Evolutionary conservation across 1,140 invertebrate species (phyloP).

Genomic region (Lanistes nyassanus): DNA sequence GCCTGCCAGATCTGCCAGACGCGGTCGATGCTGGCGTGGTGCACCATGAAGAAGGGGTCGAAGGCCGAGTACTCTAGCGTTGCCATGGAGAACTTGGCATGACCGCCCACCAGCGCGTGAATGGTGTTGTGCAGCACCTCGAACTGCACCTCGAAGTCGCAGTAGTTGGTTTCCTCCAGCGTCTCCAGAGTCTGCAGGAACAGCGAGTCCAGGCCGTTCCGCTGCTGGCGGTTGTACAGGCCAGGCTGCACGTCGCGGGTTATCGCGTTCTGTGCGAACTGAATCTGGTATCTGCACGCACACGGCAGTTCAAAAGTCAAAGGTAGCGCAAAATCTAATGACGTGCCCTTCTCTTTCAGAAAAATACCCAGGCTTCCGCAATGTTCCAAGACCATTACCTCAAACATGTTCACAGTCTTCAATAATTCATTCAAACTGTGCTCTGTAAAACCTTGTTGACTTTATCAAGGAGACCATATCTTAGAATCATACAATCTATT

Average conservation of each 20-base stretch:
- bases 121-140: slow-evolving; percentile 35
- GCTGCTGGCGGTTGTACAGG: slow-evolving; percentile 18
- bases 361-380: too few species aligned
- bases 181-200: slow-evolving; percentile 15
- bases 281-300: not conserved
- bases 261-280: not conserved
- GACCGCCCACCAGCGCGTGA: slow-evolving; percentile 30
- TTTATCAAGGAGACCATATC: too few species aligned
- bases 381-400: too few species aligned
- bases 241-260: slow-evolving; percentile 4
- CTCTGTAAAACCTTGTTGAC: too few species aligned
- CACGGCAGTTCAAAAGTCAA: too few species aligned
- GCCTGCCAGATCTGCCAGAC: slow-evolving; percentile 27
- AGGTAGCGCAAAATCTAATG: too few species aligned
- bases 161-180: slow-evolving; percentile 34
- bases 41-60: slow-evolving; percentile 25
- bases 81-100: slow-evolving; percentile 19
- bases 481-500: too few species aligned
- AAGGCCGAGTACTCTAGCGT: slow-evolving; percentile 32
- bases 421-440: too few species aligned
- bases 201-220: slow-evolving; percentile 17
- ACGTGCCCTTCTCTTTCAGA: too few species aligned
- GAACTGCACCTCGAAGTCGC: slow-evolving; percentile 35
- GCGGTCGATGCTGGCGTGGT: slow-evolving; percentile 18
- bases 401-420: too few species aligned